These are phyloP conservation scores for Portunus trituberculatus DNA, from an alignment of 1,140 invertebrate genomes.

Conservation along the genomic window DNA sequence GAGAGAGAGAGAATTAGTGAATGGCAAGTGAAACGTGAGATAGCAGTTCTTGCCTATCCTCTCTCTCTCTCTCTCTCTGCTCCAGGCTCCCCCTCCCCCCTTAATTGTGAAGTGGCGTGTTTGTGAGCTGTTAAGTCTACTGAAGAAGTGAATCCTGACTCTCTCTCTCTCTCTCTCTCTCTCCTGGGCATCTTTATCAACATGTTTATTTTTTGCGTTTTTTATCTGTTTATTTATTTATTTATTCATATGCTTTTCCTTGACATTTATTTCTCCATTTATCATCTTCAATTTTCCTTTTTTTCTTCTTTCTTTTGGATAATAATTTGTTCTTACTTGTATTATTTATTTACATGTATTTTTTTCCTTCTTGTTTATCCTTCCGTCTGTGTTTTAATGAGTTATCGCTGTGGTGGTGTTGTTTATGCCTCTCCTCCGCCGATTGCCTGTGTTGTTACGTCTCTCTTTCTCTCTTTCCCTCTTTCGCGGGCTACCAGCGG, in stretches of 20 bases:
- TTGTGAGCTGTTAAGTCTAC: slow-evolving; percentile 10
- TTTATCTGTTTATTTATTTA: background rate
- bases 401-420: no score
- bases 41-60: background rate
- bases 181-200: background rate
- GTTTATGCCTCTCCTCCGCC: no score
- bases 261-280: background rate
- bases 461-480: no score
- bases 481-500: background rate
- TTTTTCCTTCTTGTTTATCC: no score
- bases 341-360: no score
- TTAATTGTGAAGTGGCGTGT: background rate
- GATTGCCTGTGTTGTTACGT: no score
- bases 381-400: no score
- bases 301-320: background rate
- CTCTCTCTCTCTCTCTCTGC: no score
- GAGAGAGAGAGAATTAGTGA: background rate
- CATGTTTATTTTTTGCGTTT: background rate
- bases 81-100: background rate
- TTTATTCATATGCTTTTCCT: background rate
- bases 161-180: slow-evolving; percentile 18
- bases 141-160: background rate
- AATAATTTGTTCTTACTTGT: no score
- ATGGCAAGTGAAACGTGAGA: background rate
- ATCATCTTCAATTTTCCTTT: background rate